Base-by-base conservation (phyloP, 2,797 vertebrate genomes). In the Enteromius viviparus region DNA sequence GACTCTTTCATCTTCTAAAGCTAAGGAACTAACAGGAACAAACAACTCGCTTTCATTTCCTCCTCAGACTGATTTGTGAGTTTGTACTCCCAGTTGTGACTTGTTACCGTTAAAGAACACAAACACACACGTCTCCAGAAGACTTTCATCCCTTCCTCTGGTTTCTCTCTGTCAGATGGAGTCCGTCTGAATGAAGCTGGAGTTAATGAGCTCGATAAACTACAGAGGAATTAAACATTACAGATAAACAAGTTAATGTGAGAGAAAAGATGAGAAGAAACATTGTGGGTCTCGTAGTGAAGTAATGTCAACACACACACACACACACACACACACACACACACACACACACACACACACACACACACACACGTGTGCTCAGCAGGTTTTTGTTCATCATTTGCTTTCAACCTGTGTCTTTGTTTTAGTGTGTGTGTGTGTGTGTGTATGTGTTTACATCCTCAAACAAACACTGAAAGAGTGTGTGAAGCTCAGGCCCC, bases 1-100 rank as follows among this genome's bases (percentile, higher is more conserved):
- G 58, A 40, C n/a, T 2, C 70, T 74, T 64, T 81, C 69, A 74
- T 81, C 66, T 70, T 7, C 32, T 29, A 53, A 53, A 8, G 2
- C 64, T 26, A 34, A 2, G 11, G 23, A 60, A 80, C 66, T 12
- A 58, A 71, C 78, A 74, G 69, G 80, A 81, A 75, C 80, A 81
- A 81, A 88, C 88, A 86, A 47, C 34, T 49, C 53, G 34, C 45
- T 60, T 69, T 85, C 51, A 34, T 81, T 76, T 49, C 71, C 68
- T 15, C 49, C 49, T 68, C 29, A 32, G 1, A 49, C n/a, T 70
- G 26, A 80, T 76, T 81, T 75, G 29, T 66, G 69, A 76, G 45
- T 76, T 69, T 69, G 65, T 40, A 69, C 45, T 76, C 29, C 10
- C 78, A 60, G 79, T 77, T 81, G 34, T 76, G 23, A 71, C 26